These are phyloP conservation scores for Chymomyza amoena DNA, from an alignment of 2,888 invertebrate species.

Conservation along the genomic window DNA sequence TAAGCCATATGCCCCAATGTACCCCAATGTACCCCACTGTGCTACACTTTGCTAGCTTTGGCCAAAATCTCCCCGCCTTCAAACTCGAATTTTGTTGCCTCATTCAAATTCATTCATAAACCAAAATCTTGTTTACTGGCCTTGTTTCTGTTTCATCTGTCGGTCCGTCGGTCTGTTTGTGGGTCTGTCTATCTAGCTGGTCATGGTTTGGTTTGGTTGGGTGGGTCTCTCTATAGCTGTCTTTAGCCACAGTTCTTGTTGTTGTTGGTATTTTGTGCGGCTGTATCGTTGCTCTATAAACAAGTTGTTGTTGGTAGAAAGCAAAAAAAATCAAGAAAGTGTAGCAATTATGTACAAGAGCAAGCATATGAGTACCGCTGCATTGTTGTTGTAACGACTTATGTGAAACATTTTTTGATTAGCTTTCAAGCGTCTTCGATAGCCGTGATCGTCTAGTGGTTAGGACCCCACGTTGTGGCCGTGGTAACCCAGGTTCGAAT, in stretches of 20 bases:
- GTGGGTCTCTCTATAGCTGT: conserved; percentile 31
- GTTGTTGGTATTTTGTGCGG: conserved; percentile 16
- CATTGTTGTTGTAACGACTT: conserved; percentile 8
- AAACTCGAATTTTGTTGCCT: not conserved
- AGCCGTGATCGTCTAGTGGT: conserved; percentile 77
- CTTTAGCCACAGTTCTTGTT: conserved; percentile 51
- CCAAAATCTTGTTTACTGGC: conserved; percentile 68
- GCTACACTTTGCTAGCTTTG: not conserved
- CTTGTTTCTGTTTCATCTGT: not conserved
- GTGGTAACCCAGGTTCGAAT: conserved; percentile 76
- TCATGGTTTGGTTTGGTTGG: conserved; percentile 19
- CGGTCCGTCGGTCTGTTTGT: conserved; percentile 15
- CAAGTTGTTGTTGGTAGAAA: conserved; percentile 23
- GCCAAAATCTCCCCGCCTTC: not conserved
- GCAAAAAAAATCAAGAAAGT: conserved; percentile 27
- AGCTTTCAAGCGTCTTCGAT: conserved; percentile 49
- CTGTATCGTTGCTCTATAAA: conserved; percentile 32
- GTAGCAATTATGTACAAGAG: not conserved
- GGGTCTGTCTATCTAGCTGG: conserved; percentile 1
- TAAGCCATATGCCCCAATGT: conserved; percentile 34
- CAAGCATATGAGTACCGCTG: not conserved
- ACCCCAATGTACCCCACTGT: no score
- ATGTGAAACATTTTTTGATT: conserved; percentile 13
- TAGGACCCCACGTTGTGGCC: conserved; percentile 76
- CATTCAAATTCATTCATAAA: conserved; percentile 63